phyloP scores from a whole-genome alignment of 2,888 invertebrate genomes.

The Drosophila nr. perissopoda region DNA sequence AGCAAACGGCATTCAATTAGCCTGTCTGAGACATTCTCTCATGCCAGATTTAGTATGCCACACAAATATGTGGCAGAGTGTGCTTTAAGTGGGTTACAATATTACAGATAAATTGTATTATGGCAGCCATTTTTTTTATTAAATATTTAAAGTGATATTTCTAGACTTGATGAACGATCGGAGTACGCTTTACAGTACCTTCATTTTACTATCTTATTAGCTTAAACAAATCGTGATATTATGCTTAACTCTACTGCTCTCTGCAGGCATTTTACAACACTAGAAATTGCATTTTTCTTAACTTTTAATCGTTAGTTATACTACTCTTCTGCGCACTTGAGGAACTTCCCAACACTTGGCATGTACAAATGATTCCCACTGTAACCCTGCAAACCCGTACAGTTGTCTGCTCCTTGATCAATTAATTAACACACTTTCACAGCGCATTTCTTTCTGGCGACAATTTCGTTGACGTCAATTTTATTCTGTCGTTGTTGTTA shows the following conservation, averaged over 20 bases:
- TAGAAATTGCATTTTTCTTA: neutral
- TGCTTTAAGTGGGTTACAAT: constrained; percentile 8
- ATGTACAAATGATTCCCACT: constrained; percentile 12
- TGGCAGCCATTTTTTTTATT: neutral
- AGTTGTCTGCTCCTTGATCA: constrained; percentile 42
- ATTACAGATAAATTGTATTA: neutral
- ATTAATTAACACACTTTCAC: constrained; percentile 79
- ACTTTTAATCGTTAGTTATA: neutral
- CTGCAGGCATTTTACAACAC: neutral
- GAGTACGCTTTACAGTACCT: neutral
- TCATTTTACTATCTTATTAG: neutral
- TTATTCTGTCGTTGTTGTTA: constrained; percentile 45
- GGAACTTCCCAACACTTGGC: constrained; percentile 11
- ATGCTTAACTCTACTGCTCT: neutral
- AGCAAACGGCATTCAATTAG: constrained; percentile 55
- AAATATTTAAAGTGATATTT: neutral
- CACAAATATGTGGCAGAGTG: constrained; percentile 1
- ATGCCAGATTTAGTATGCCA: constrained; percentile 7
- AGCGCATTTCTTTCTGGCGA: constrained; percentile 73
- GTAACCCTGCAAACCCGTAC: constrained; percentile 12
- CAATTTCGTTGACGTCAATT: constrained; percentile 75
- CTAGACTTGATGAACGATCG: neutral
- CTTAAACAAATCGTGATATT: no score
- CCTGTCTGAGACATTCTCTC: constrained; percentile 58
- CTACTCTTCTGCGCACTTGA: neutral